These are phyloP conservation scores for Sogatella furcifera DNA, from an alignment of 1,140 invertebrate species.

Conservation along the genomic window DNA sequence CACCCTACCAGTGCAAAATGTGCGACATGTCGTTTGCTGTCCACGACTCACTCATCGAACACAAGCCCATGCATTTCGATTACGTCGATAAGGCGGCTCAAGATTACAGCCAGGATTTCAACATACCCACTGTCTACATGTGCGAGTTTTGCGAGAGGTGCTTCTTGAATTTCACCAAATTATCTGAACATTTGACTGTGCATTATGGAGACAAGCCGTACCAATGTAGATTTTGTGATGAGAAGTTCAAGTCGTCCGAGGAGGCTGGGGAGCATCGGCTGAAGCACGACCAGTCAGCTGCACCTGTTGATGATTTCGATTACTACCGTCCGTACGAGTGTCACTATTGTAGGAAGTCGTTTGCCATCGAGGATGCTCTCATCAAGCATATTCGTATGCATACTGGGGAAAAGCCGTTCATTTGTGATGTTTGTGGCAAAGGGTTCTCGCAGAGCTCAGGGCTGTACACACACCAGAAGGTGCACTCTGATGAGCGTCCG, in stretches of 20 bases:
- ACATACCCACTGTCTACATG: slow-evolving; percentile 16
- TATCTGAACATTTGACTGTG: slow-evolving; percentile 20
- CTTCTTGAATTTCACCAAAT: slow-evolving; percentile 19
- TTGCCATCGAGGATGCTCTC: slow-evolving; percentile 27
- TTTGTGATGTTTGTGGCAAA: slow-evolving; percentile 23
- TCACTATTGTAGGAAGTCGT: slow-evolving; percentile 21
- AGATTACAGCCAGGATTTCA: slow-evolving; percentile 16
- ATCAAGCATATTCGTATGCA: slow-evolving; percentile 44
- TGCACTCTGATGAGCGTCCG: slow-evolving; percentile 42
- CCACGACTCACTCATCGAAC: slow-evolving; percentile 7
- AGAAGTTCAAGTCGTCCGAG: slow-evolving; percentile 10
- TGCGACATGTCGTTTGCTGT: slow-evolving; percentile 13
- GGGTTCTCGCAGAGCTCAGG: slow-evolving; percentile 21
- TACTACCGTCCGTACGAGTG: slow-evolving; percentile 21
- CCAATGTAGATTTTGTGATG: slow-evolving; percentile 16
- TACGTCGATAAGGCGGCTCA: slow-evolving; percentile 1
- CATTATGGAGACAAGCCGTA: slow-evolving; percentile 20
- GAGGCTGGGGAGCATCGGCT: slow-evolving; percentile 14
- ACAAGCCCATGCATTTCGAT: slow-evolving; percentile 8
- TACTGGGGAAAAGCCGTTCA: slow-evolving; percentile 55
- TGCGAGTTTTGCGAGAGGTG: slow-evolving; percentile 21
- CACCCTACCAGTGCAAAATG: slow-evolving; percentile 20
- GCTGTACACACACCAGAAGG: slow-evolving; percentile 22
- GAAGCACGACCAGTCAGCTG: slow-evolving; percentile 5
- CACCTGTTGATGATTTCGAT: slow-evolving; percentile 8